Evolutionary conservation across 2,797 vertebrate species (phyloP), one percentile per base, ranked within the genome.

Genomic region (Chloroceryle amazona): DNA sequence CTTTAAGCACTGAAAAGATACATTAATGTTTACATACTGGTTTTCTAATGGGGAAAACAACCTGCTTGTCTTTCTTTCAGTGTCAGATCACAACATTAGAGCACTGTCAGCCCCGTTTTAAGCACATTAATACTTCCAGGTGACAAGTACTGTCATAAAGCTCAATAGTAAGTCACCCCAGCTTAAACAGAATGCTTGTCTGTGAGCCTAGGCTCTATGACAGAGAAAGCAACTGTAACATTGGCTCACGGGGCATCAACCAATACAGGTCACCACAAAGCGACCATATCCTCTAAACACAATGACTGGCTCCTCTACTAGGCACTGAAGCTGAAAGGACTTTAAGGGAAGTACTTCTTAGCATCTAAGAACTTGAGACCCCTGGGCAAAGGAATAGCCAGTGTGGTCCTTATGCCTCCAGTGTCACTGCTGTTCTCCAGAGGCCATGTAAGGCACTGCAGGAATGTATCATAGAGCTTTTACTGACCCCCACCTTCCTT

Each of bases 131-230:
- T 76, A 91, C 57, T 65, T 91, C 47, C 19, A 81, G 76, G 62
- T 91, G 87, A 71, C 88, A 90, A 96, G 88, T 80, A 74, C 57
- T 81, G 68, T 65, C 89, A 61, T 17, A 93, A 88, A 97, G 79
- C 81, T 90, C 80, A 4, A 28, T 70, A 94, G 95, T 80, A 96
- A 96, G 46, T 75, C 86, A 97, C 54, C 57, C 65, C 81, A 81
- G 75, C 28, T 93, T 90, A 92, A 92, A 95, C 35, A 82, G 41
- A 73, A 58, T 68, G 57, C 46, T 33, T 75, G 19, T 37, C 46
- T 39, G 18, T 1, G 22, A 54, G 9, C 51, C 21, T 51, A 31
- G 26, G 47, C 15, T 76, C 74, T 41, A 46, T 2, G 29, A 71
- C 79, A 82, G 35, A 51, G 61, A 76, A 57, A 87, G 35, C 52